A percentile compares a stretch with the other conserved stretches of the same genome.
Evolutionary conservation across 1,140 invertebrate species (phyloP).

Genomic region (Danaus melanippus): DNA sequence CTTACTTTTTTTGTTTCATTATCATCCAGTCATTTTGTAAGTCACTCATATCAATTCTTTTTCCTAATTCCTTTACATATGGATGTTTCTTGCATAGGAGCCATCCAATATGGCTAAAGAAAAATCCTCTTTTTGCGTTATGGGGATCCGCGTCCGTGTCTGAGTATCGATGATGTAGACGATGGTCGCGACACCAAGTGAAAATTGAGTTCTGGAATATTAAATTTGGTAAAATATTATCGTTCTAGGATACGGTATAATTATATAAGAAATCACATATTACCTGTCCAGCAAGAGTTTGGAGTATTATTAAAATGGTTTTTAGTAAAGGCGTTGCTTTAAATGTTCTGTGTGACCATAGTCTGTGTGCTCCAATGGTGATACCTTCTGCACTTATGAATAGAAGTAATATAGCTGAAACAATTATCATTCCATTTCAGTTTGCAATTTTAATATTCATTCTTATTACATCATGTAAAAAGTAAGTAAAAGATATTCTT

Average conservation of each 20-base stretch:
- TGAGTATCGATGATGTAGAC: slow-evolving; percentile 78
- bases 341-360: slow-evolving; percentile 72
- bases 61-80: slow-evolving; percentile 73
- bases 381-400: slow-evolving; percentile 54
- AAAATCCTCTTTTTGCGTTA: slow-evolving; percentile 77
- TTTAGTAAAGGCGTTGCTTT: slow-evolving; percentile 65
- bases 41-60: slow-evolving; percentile 81
- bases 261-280: background rate
- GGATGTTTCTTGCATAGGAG: slow-evolving; percentile 77
- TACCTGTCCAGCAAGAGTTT: slow-evolving; percentile 73
- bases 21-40: slow-evolving; percentile 80
- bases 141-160: slow-evolving; percentile 80
- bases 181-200: slow-evolving; percentile 76
- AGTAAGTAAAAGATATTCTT: background rate
- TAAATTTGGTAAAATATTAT: background rate
- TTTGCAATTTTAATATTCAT: background rate
- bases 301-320: slow-evolving; percentile 56
- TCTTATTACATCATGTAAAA: slow-evolving; percentile 7
- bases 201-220: slow-evolving; percentile 55
- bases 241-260: background rate
- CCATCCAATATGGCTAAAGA: slow-evolving; percentile 81
- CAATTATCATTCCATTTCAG: background rate
- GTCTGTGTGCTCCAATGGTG: slow-evolving; percentile 72
- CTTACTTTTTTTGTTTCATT: slow-evolving; percentile 80
- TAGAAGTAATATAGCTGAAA: slow-evolving; percentile 40